Evolutionary conservation across 2,113 vertebrate genomes (phyloP).

Genomic region (Rhea americana): DNA sequence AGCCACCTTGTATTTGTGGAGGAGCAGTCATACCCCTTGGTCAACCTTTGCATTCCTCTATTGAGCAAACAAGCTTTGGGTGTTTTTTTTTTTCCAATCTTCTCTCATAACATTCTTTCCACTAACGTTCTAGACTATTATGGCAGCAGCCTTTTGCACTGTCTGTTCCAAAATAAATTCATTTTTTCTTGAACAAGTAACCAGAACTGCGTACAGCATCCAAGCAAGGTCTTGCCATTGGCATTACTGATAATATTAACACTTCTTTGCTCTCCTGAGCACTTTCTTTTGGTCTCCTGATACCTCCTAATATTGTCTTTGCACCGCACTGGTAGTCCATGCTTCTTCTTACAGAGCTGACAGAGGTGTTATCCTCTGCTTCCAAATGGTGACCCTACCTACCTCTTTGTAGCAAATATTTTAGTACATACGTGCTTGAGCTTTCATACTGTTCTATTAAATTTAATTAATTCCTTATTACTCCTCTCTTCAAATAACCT

Average conservation of each 20-base stretch:
- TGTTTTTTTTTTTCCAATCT: neutral
- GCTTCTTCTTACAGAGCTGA: neutral
- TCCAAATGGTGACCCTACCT: neutral
- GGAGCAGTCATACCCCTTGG: neutral
- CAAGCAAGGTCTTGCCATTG: neutral
- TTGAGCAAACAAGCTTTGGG: neutral
- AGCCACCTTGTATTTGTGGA: neutral
- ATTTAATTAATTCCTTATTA: neutral
- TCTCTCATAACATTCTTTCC: neutral
- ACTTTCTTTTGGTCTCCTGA: neutral
- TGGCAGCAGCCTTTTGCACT: neutral
- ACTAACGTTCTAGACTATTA: neutral
- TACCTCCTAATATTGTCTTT: neutral
- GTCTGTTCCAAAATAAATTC: neutral
- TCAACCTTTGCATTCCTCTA: neutral
- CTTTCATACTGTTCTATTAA: neutral
- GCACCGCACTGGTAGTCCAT: neutral
- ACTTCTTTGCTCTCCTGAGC: neutral
- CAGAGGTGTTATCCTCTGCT: neutral
- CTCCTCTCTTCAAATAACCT: neutral
- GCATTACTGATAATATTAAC: neutral
- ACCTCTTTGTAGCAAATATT: neutral
- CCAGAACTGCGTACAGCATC: neutral
- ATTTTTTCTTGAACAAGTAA: neutral
- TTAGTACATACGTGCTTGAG: neutral